Evolutionary conservation across 2,113 vertebrate genomes (phyloP).

Genomic region (Terrapene triunguis): DNA sequence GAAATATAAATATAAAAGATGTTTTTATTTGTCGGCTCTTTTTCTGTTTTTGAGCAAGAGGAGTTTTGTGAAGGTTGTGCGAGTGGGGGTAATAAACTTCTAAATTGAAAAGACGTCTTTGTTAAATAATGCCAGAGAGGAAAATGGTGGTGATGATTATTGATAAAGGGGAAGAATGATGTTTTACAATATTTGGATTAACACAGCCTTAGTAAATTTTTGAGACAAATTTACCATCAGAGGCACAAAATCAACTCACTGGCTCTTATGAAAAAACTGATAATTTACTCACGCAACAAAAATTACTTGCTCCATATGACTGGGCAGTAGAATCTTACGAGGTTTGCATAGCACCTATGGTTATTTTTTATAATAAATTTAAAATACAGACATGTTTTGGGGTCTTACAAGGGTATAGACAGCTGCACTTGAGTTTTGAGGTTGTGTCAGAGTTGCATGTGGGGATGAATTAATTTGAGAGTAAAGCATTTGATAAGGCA

Average conservation of each 20-base stretch:
- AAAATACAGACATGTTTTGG: conserved; percentile 62
- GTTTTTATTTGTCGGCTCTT: conserved; percentile 60
- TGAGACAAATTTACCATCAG: not conserved
- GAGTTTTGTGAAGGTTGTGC: conserved; percentile 28
- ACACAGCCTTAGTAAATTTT: not conserved
- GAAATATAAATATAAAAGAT: conserved; percentile 62
- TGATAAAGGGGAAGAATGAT: not conserved
- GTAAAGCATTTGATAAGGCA: conserved; percentile 40
- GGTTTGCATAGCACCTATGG: conserved; percentile 59
- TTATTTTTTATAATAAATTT: conserved; percentile 66
- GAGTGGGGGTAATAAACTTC: not conserved
- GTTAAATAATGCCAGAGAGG: not conserved
- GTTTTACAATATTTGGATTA: not conserved
- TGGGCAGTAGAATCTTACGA: conserved; percentile 53
- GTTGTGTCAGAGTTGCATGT: conserved; percentile 67
- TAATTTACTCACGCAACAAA: not conserved
- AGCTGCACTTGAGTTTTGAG: conserved; percentile 72
- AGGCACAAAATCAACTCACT: not conserved
- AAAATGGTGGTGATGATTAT: not conserved
- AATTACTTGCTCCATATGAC: not conserved
- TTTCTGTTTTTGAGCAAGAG: conserved; percentile 54
- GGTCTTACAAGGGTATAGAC: conserved; percentile 58
- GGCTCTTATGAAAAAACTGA: not conserved
- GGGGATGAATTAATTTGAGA: conserved; percentile 69
- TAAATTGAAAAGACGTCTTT: conserved; percentile 38